A percentile compares a stretch with the other conserved stretches of the same genome.
phyloP scores from a whole-genome alignment of 2,113 vertebrate genomes.

The Uropsilus gracilis region DNA sequence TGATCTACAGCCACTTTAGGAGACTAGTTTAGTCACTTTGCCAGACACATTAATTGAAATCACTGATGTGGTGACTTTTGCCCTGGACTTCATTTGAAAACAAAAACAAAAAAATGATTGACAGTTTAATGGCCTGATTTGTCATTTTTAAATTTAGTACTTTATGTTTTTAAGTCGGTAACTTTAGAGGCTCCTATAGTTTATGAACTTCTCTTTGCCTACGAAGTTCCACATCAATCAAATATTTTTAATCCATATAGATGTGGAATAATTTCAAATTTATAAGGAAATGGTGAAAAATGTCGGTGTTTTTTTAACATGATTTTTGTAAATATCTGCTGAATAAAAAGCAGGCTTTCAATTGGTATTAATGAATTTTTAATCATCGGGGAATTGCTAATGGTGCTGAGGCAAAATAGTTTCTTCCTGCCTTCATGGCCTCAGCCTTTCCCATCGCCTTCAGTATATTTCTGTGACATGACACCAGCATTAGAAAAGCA shows the following conservation, averaged over 20 bases:
- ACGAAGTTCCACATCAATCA: background rate
- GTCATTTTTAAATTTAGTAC: constrained; percentile 44
- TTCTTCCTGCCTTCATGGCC: background rate
- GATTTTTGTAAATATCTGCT: background rate
- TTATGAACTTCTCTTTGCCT: constrained; percentile 39
- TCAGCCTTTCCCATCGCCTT: background rate
- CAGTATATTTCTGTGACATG: background rate
- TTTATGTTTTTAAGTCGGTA: background rate
- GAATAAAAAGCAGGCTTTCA: background rate
- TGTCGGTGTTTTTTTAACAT: constrained; percentile 35
- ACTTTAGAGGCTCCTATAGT: background rate
- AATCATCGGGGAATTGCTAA: constrained; percentile 23
- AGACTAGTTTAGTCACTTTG: constrained; percentile 66
- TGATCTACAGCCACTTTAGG: constrained; percentile 69
- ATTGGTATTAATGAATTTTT: constrained; percentile 22
- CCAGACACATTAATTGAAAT: constrained; percentile 69
- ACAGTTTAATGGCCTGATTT: constrained; percentile 5
- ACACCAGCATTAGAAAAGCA: background rate
- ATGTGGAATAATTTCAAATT: background rate
- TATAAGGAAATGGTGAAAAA: constrained; percentile 12
- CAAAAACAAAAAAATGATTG: background rate
- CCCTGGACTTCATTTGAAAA: background rate
- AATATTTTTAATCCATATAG: background rate
- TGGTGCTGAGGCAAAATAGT: background rate
- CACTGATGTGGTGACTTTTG: constrained; percentile 58